phyloP scores from a whole-genome alignment of 2,888 invertebrate species.

The Ferrisia virgata region DNA sequence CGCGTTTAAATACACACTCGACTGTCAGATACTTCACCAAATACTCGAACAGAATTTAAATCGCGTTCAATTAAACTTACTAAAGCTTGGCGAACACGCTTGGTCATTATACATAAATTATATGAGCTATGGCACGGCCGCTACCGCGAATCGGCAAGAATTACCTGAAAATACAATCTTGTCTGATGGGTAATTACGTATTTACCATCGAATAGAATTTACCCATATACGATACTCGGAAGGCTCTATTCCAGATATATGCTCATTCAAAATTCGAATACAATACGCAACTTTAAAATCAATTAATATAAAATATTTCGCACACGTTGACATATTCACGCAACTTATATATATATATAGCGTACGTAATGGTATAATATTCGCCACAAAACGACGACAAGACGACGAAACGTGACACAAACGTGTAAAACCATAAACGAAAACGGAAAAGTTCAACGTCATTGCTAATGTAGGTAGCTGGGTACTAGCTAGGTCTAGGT shows the following conservation, averaged over 20 bases:
- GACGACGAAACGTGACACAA: neutral
- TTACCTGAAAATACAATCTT: neutral
- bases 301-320: neutral
- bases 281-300: neutral
- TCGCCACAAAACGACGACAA: too few species aligned
- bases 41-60: neutral
- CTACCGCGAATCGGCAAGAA: neutral
- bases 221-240: neutral
- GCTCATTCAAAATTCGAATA: neutral
- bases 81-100: neutral
- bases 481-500: too few species aligned
- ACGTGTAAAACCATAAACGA: too few species aligned
- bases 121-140: neutral
- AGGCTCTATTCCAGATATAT: too few species aligned
- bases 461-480: too few species aligned
- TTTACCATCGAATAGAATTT: neutral
- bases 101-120: constrained; percentile 11
- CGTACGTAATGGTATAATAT: too few species aligned
- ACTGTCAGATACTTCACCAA: constrained; percentile 6
- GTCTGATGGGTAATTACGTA: neutral
- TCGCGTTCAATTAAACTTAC: neutral
- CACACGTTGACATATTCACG: neutral
- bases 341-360: too few species aligned
- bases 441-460: neutral
- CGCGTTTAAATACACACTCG: neutral